These are phyloP conservation scores for Notarius quadriscutis DNA, from an alignment of 2,113 vertebrate species.

Conservation along the genomic window DNA sequence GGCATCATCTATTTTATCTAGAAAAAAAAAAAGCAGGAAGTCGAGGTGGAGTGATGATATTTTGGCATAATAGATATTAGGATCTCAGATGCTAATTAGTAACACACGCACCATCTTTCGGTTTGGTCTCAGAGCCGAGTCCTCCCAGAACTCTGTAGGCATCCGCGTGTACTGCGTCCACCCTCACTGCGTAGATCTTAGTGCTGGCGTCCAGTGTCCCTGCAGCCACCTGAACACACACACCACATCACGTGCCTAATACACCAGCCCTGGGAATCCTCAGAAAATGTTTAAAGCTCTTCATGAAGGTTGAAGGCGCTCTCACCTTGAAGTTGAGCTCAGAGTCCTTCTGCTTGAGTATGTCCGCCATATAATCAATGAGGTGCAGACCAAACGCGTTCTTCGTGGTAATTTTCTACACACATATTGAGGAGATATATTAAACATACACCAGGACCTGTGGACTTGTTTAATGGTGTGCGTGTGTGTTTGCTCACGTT, in stretches of 20 bases:
- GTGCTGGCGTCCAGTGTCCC: conserved; percentile 92
- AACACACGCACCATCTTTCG: conserved; percentile 53
- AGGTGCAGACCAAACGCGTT: conserved; percentile 94
- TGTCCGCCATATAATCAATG: conserved; percentile 93
- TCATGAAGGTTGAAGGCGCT: neutral
- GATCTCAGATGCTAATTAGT: neutral
- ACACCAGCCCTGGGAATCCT: neutral
- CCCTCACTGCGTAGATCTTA: conserved; percentile 92
- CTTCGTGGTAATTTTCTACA: conserved; percentile 95
- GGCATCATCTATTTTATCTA: neutral
- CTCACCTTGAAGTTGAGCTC: conserved; percentile 91
- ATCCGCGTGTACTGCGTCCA: conserved; percentile 88
- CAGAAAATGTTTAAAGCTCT: too few relatives aligned
- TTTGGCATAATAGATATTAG: neutral
- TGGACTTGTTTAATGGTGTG: neutral
- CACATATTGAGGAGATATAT: neutral
- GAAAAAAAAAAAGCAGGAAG: neutral
- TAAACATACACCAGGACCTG: too few relatives aligned
- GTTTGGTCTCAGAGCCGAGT: conserved; percentile 78
- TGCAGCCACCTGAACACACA: conserved; percentile 79
- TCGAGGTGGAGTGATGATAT: neutral
- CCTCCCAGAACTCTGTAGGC: conserved; percentile 87
- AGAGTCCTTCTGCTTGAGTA: conserved; percentile 86
- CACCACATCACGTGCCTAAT: neutral
- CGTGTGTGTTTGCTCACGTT: conserved; percentile 80